These are phyloP conservation scores for Pedicia rivosa DNA, from an alignment of 2,888 invertebrate genomes.

Conservation along the genomic window DNA sequence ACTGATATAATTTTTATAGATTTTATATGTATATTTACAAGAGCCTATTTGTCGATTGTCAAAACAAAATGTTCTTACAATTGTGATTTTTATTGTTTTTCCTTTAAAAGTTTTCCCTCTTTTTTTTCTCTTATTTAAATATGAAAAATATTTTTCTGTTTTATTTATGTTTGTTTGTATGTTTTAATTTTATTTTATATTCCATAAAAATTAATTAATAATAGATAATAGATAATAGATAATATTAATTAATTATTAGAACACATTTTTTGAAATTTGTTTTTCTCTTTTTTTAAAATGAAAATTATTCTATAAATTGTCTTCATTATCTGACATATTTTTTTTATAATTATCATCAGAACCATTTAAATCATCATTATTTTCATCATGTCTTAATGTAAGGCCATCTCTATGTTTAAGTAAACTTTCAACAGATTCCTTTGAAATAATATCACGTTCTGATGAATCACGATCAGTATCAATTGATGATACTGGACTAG, in stretches of 20 bases:
- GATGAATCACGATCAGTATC: conserved; percentile 11
- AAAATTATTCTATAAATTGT: conserved; percentile 29
- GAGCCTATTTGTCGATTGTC: conserved; percentile 35
- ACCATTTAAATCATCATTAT: not conserved
- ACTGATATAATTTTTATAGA: conserved; percentile 15
- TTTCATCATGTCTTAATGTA: conserved; percentile 9
- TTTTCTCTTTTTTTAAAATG: no score
- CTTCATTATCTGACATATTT: conserved; percentile 19
- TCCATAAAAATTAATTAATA: not conserved
- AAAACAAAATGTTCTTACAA: conserved; percentile 18
- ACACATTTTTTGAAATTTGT: no score
- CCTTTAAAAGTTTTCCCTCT: no score
- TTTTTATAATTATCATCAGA: not conserved
- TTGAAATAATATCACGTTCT: conserved; percentile 10
- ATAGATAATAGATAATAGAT: not conserved
- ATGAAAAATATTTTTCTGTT: no score
- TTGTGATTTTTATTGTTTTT: not conserved
- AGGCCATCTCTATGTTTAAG: conserved; percentile 13
- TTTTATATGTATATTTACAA: conserved; percentile 23
- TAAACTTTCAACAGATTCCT: conserved; percentile 11
- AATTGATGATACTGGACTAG: conserved; percentile 15
- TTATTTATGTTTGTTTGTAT: no score
- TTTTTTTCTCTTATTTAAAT: no score
- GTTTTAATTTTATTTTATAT: conserved; percentile 1
- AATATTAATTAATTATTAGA: not conserved